Conservation (phyloP, 2,797 vertebrate genomes). For the Ataeniobius toweri region DNA sequence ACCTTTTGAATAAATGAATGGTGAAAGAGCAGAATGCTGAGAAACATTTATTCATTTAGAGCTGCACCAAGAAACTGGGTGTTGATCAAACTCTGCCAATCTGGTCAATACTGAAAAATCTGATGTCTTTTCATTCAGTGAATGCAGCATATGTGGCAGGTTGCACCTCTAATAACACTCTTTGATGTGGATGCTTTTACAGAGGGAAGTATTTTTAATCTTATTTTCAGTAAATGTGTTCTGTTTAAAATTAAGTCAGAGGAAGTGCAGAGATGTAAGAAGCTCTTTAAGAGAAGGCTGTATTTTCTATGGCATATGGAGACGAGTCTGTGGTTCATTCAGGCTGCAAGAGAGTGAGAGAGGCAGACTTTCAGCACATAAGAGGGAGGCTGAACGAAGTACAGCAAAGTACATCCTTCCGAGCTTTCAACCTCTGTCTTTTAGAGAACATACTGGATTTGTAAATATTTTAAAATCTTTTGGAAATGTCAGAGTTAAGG, state of each 20-base stretch:
- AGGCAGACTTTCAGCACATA: not conserved
- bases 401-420: not conserved
- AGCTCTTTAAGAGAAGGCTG: not conserved
- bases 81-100: not conserved
- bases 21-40: conserved; percentile 60
- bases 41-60: conserved; percentile 9
- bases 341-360: not conserved
- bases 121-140: not conserved
- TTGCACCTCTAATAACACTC: not conserved
- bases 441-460: no score
- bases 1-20: conserved; percentile 69
- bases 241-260: not conserved
- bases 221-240: not conserved
- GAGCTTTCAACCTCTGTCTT: no score
- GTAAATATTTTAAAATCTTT: not conserved
- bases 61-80: not conserved
- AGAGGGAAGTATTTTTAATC: not conserved
- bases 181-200: not conserved
- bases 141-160: not conserved
- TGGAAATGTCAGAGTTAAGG: not conserved
- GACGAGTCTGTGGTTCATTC: not conserved
- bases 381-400: not conserved
- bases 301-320: not conserved
- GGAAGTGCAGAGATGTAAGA: not conserved
- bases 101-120: not conserved